Base-by-base conservation (phyloP, 1,140 invertebrate genomes). In the Condylostylus longicornis region DNA sequence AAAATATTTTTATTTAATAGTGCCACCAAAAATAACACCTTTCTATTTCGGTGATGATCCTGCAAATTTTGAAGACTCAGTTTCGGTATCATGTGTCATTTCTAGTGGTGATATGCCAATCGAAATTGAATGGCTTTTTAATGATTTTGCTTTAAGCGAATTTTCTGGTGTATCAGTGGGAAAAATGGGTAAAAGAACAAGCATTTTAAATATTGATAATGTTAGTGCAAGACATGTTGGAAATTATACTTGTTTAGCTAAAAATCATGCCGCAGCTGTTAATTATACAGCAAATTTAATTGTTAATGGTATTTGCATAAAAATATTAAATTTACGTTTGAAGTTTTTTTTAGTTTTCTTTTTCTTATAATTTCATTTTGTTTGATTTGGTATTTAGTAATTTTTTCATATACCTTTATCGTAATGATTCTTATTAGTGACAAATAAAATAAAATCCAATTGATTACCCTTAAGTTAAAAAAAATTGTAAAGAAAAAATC, bases 221-320 rank as follows among this genome's bases (percentile, higher is more conserved):
- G 75, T 72, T 35, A 65, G 68, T 40, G 29, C 37, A 23, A 10
- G 20, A 12, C 81, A 86, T 54, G 69, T 68, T 55, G 78, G 79
- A 49, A 75, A 74, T 46, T 88, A 85, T 54, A 82, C 77, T 42
- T 88, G 82, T 58, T 66, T 72, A 46, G 77, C 73, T 40, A 71
- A 61, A 45, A 82, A 81, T 64, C 62, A 56, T 37, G 82, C 79
- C 38, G 77, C 78, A 44, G 72, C 63, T 43, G 70, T 67, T 54
- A 72, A 70, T 54, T 69, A 76, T 60, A 71, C 74, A 48, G 69
- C 75, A 45, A 56, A 63, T 48, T 64, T 81, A 49, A 63, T 71
- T 50, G 74, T 80, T 47, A 77, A 79, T 62, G 77, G 77, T 80
- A 9, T 32, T 32, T 18, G 30, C 14, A 14, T 5, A 17, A 18